Evolutionary conservation across 2,113 vertebrate species (phyloP).

Genomic region (Leucopsar rothschildi): DNA sequence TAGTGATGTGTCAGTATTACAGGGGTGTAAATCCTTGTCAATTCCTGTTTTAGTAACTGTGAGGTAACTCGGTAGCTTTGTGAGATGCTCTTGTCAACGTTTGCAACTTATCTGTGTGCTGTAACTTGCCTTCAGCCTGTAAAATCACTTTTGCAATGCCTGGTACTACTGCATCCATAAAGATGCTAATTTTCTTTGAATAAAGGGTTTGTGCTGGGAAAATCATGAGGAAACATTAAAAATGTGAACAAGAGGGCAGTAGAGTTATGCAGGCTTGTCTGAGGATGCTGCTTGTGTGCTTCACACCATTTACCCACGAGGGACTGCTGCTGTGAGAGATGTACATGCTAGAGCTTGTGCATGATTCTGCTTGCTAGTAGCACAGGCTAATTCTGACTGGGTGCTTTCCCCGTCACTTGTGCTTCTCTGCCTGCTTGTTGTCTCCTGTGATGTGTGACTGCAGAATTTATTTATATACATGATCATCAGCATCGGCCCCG

Average conservation of each 20-base stretch:
- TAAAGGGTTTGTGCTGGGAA: neutral
- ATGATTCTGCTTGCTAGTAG: neutral
- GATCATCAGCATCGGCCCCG: neutral
- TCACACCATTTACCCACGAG: fast-evolving
- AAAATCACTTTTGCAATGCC: neutral
- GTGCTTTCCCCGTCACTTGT: neutral
- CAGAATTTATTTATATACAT: neutral
- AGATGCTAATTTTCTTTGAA: neutral
- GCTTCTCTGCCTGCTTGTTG: neutral
- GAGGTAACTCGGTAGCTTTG: neutral
- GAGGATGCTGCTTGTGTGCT: neutral
- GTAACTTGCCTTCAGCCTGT: neutral
- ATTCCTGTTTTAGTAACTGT: neutral
- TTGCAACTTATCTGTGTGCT: neutral
- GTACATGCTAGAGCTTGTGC: neutral
- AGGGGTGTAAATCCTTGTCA: neutral
- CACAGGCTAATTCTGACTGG: neutral
- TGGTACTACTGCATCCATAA: neutral
- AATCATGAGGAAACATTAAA: neutral
- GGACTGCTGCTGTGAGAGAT: neutral
- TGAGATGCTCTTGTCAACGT: neutral
- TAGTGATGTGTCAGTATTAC: fast-evolving
- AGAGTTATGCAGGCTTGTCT: neutral
- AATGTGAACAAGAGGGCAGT: neutral
- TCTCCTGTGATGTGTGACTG: neutral